phyloP scores from a whole-genome alignment of 2,888 invertebrate species.

The Lasioglossum figueresi region DNA sequence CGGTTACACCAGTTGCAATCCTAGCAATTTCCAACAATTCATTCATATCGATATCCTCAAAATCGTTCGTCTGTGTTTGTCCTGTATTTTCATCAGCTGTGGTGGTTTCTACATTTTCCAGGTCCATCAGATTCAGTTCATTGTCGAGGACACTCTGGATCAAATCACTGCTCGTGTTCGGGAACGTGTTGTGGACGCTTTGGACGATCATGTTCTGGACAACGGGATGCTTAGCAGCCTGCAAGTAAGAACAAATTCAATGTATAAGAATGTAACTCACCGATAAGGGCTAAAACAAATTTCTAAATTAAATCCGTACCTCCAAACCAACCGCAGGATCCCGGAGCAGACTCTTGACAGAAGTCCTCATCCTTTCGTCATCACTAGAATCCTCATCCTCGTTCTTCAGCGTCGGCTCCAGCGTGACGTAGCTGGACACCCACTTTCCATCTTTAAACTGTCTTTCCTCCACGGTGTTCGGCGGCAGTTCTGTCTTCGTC shows the following conservation, averaged over 20 bases:
- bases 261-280: not conserved
- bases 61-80: not conserved
- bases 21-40: constrained; percentile 31
- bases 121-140: constrained; percentile 20
- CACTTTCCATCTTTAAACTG: constrained; percentile 59
- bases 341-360: constrained; percentile 52
- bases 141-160: constrained; percentile 19
- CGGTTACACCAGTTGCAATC: not conserved
- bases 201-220: constrained; percentile 74
- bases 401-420: constrained; percentile 26
- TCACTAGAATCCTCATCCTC: not conserved
- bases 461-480: constrained; percentile 61
- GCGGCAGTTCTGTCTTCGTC: constrained; percentile 13
- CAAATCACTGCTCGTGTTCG: not conserved
- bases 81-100: not conserved
- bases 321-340: constrained; percentile 59
- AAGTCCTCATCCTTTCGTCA: constrained; percentile 27
- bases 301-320: not conserved
- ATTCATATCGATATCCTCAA: constrained; percentile 27
- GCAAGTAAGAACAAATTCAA: constrained; percentile 1
- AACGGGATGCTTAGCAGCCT: constrained; percentile 56
- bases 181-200: constrained; percentile 52
- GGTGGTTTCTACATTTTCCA: not conserved
- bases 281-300: not conserved
- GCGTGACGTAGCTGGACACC: constrained; percentile 43